phyloP scores from a whole-genome alignment of 2,888 invertebrate genomes.

The Monoplex corrugatus region DNA sequence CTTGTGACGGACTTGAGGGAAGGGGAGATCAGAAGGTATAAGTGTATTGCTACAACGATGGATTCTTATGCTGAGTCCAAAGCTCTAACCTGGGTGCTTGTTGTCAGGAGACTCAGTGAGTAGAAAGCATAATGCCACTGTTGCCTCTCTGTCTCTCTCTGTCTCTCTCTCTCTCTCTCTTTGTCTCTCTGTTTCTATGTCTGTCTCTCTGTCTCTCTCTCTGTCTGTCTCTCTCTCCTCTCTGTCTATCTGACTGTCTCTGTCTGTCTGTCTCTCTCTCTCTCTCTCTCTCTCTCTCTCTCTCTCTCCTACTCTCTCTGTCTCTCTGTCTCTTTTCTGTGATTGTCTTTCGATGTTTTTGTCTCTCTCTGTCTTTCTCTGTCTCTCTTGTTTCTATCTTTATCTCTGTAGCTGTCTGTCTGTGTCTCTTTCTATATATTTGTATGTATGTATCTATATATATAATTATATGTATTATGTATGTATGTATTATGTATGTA shows the following conservation, averaged over 20 bases:
- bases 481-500: too few species aligned
- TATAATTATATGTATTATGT: too few species aligned
- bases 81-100: background rate
- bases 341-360: background rate
- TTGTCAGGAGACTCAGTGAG: conserved; percentile 11
- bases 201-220: background rate
- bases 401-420: too few species aligned
- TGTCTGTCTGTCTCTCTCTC: too few species aligned
- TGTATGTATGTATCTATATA: too few species aligned
- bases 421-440: too few species aligned
- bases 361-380: too few species aligned
- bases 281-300: too few species aligned
- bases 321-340: conserved; percentile 18
- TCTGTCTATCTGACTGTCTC: too few species aligned
- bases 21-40: conserved; percentile 25
- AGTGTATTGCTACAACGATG: conserved; percentile 15
- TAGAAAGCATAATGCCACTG: background rate
- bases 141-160: background rate
- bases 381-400: too few species aligned
- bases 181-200: background rate
- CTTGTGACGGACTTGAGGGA: conserved; percentile 23
- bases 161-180: background rate
- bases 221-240: too few species aligned
- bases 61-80: conserved; percentile 5
- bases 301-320: too few species aligned